A percentile compares a stretch with the other conserved stretches of the same genome.
These are phyloP conservation scores for Saiga tatarica DNA, from an alignment of 2,113 vertebrate genomes.

Conservation along the genomic window DNA sequence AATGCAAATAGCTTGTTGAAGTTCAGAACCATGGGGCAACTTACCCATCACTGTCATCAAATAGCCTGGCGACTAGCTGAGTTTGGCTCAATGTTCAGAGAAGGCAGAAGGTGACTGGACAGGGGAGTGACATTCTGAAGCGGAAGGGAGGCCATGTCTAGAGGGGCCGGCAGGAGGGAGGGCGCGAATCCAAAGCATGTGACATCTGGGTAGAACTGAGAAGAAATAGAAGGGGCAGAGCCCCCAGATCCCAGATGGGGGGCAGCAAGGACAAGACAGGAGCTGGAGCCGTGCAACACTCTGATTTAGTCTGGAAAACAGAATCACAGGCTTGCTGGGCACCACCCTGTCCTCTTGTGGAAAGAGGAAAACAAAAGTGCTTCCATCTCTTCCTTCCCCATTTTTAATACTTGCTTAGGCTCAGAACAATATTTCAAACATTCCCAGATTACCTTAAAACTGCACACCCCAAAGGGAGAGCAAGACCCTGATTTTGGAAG, in stretches of 20 bases:
- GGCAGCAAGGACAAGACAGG: not conserved
- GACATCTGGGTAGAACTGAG: not conserved
- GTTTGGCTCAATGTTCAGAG: not conserved
- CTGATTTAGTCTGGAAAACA: not conserved
- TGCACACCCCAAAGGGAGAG: not conserved
- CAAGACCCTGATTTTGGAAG: not conserved
- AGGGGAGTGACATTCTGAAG: not conserved
- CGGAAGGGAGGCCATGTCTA: not conserved
- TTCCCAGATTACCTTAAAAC: not conserved
- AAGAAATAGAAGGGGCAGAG: not conserved
- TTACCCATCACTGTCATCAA: not conserved
- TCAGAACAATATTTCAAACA: not conserved
- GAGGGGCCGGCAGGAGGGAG: rapidly evolving
- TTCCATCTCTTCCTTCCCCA: not conserved
- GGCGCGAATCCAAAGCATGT: not conserved
- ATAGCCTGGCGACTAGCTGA: not conserved
- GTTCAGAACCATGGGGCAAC: not conserved
- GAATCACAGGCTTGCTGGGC: not conserved
- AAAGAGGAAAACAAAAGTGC: not conserved
- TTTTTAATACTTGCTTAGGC: not conserved
- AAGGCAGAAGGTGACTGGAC: not conserved
- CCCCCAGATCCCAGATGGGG: not conserved
- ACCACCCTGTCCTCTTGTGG: not conserved
- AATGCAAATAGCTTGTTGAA: not conserved
- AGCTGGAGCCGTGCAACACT: not conserved